These are phyloP conservation scores for Metridium senile DNA, from an alignment of 92 coral and sea anemone species.

Conservation along the genomic window DNA sequence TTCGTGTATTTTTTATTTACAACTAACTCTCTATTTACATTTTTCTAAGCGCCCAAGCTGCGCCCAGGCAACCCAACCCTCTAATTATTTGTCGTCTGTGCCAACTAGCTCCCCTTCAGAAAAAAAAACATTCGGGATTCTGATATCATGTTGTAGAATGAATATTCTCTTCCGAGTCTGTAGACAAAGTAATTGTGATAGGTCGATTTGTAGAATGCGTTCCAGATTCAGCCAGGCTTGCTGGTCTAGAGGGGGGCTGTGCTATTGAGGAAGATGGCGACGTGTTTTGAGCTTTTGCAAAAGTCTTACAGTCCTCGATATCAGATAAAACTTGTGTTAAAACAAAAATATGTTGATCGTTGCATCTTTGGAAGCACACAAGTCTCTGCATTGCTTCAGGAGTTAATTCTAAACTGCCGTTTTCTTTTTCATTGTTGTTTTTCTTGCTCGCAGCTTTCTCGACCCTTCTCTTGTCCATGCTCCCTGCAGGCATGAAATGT, in stretches of 20 bases:
- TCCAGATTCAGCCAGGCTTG: neutral
- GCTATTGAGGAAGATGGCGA: neutral
- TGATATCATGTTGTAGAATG: too few relatives aligned
- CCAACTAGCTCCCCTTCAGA: too few relatives aligned
- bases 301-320: constrained; percentile 46
- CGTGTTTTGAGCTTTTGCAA: constrained; percentile 7
- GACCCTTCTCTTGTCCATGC: neutral
- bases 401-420: constrained; percentile 19
- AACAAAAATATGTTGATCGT: constrained; percentile 52
- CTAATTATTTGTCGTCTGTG: too few relatives aligned
- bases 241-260: neutral
- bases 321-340: constrained; percentile 43
- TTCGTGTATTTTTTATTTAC: too few relatives aligned
- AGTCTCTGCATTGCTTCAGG: constrained; percentile 44
- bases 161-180: constrained; percentile 31
- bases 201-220: constrained; percentile 18
- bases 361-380: constrained; percentile 45
- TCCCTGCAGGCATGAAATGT: neutral
- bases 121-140: too few relatives aligned
- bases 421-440: neutral
- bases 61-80: too few relatives aligned
- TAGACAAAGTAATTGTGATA: constrained; percentile 18
- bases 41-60: too few relatives aligned
- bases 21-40: too few relatives aligned
- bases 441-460: neutral